Evolutionary conservation across 2,797 vertebrate genomes (phyloP).

Genomic region (Cichlasoma orientale): DNA sequence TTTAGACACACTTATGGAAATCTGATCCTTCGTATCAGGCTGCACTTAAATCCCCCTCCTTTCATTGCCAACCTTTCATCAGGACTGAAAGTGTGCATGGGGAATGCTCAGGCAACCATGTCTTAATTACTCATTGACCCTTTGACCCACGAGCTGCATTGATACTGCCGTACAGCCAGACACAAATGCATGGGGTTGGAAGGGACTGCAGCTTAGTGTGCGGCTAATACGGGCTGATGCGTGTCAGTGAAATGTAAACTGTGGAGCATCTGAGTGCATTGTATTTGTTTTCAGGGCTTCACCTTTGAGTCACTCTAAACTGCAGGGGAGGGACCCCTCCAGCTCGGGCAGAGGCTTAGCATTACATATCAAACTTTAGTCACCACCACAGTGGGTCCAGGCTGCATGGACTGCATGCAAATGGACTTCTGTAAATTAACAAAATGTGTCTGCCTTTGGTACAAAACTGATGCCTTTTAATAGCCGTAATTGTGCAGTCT

Average conservation of each 20-base stretch:
- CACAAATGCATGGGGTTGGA: conserved; percentile 63
- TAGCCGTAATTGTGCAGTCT: conserved; percentile 84
- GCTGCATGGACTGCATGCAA: conserved; percentile 86
- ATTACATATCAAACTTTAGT: conserved; percentile 82
- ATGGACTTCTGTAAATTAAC: conserved; percentile 87
- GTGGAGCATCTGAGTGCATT: conserved; percentile 73
- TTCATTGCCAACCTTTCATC: conserved; percentile 74
- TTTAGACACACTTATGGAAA: conserved; percentile 79
- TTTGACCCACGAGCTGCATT: conserved; percentile 75
- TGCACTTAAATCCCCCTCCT: conserved; percentile 68
- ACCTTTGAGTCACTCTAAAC: conserved; percentile 79
- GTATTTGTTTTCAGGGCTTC: conserved; percentile 79
- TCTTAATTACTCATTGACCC: conserved; percentile 86
- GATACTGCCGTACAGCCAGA: conserved; percentile 67
- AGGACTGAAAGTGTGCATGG: conserved; percentile 77
- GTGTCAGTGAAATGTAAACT: conserved; percentile 83
- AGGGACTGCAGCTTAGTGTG: conserved; percentile 78
- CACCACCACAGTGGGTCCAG: conserved; percentile 76
- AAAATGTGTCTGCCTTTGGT: conserved; percentile 85
- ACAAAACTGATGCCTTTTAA: conserved; percentile 92
- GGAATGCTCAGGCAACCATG: conserved; percentile 83
- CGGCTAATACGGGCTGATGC: conserved; percentile 75
- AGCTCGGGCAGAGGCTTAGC: conserved; percentile 78
- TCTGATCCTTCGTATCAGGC: conserved; percentile 73
- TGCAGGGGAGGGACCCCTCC: conserved; percentile 72